Conservation (phyloP, 2,113 vertebrate genomes). For the Rana temporaria region DNA sequence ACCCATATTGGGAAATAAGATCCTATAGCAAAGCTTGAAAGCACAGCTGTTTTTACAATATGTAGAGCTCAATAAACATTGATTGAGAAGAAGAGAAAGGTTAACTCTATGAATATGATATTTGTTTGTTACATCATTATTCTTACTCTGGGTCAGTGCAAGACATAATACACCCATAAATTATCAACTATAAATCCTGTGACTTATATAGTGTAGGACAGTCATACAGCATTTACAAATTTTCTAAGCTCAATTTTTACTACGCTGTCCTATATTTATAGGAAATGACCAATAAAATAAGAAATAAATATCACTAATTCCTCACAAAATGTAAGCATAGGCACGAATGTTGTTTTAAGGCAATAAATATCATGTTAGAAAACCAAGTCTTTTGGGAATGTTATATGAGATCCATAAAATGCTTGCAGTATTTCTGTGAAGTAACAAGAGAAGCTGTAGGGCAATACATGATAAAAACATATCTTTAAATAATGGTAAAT, state of each 20-base stretch:
- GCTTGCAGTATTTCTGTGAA: no score
- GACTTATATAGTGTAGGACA: neutral
- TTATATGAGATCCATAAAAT: no score
- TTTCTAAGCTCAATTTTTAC: neutral
- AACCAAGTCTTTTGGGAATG: no score
- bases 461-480: no score
- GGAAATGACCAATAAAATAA: neutral
- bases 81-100: neutral
- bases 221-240: neutral
- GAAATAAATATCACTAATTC: no score
- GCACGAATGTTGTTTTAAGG: no score
- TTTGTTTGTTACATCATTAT: neutral
- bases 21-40: neutral
- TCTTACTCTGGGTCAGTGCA: neutral
- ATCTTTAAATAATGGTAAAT: no score
- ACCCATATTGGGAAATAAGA: neutral
- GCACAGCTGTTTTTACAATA: neutral
- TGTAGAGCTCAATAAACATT: neutral
- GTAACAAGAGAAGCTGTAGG: no score
- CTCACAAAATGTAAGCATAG: no score
- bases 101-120: neutral
- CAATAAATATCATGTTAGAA: no score
- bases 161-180: neutral
- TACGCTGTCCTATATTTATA: neutral
- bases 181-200: neutral